A percentile compares a stretch with the other conserved stretches of the same genome.
These are phyloP conservation scores for Dryocosmus kuriphilus DNA, from an alignment of 2,888 invertebrate species.

Conservation along the genomic window DNA sequence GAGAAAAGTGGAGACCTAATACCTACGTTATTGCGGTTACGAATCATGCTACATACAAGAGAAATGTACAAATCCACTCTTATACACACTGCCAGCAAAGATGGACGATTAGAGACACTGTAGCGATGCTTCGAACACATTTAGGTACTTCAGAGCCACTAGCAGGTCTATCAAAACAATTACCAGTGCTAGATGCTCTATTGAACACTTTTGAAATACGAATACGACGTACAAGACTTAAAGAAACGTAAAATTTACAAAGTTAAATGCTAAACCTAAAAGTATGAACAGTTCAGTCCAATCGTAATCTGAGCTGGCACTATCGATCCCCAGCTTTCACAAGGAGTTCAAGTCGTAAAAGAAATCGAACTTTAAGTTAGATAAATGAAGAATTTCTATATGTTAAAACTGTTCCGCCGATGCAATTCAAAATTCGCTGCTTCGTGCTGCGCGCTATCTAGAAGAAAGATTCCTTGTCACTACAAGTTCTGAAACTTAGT, in stretches of 20 bases:
- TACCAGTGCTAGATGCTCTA: background rate
- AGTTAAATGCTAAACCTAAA: background rate
- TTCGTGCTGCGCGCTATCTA: constrained; percentile 16
- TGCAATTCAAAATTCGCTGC: constrained; percentile 25
- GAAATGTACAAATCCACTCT: constrained; percentile 36
- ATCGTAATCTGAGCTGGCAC: constrained; percentile 17
- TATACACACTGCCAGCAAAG: constrained; percentile 22
- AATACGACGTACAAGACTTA: background rate
- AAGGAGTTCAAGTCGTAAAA: background rate
- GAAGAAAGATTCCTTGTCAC: constrained; percentile 22
- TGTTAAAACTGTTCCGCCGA: background rate
- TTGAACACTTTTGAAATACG: constrained; percentile 21
- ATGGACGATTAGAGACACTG: constrained; percentile 11
- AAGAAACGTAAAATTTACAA: background rate
- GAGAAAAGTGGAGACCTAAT: constrained; percentile 15
- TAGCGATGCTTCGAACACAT: constrained; percentile 21
- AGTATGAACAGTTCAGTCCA: constrained; percentile 7
- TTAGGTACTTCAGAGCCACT: constrained; percentile 9
- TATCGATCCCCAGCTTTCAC: background rate
- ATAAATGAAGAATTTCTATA: constrained; percentile 1
- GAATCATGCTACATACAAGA: constrained; percentile 2
- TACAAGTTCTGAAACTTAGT: constrained; percentile 50
- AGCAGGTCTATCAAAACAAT: constrained; percentile 14
- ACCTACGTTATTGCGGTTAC: constrained; percentile 10
- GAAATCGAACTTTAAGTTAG: background rate